Base-by-base conservation (phyloP, 2,797 vertebrate genomes). In the Sciurus vulgaris region DNA sequence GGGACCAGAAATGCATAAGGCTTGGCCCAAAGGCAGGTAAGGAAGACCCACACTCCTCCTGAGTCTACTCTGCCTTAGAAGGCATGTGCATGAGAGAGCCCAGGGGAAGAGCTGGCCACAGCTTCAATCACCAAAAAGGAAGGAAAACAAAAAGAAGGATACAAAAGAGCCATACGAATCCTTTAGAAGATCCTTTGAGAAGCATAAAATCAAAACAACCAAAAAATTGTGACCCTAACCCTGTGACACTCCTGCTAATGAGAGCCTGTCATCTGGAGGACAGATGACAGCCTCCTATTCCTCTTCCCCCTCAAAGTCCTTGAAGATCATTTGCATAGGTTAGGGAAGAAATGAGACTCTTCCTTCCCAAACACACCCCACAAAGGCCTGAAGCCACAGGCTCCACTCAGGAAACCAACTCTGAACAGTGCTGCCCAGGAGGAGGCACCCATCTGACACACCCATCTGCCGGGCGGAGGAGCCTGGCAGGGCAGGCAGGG, bases 331-430 rank as follows among this genome's bases (percentile, higher is more conserved):
- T 97, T 97, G 90, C 82, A 97, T 89, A 97, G 97, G 91, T 96
- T 97, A 97, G 69, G 96, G 33, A 9, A 97, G 83, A 67, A 98
- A 97, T 88, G 78, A 96, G 84, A 93, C 96, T 22, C 61, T 81
- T 96, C 94, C 96, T 97, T 97, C 97, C 95, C 94, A 98, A 97
- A 97, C 79, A 96, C 89, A 98, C 96, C 86, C 91, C 18, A 49
- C 20, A 61, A 91, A 85, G 70, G 70, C 84, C 3, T 84, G 91
- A 98, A 98, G 96, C 92, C 96, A 89, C 88, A 97, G 12, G 87
- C 18, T 5, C 7, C 97, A 72, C 79, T 97, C 81, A 95, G 94
- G 97, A 98, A 98, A 97, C 51, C 96, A 97, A 89, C 92, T 97
- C 56, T 96, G 96, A 97, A 97, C 82, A 94, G 86, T 84, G 82